Evolutionary conservation across 1,140 invertebrate species (phyloP).

Genomic region (Periplaneta americana): DNA sequence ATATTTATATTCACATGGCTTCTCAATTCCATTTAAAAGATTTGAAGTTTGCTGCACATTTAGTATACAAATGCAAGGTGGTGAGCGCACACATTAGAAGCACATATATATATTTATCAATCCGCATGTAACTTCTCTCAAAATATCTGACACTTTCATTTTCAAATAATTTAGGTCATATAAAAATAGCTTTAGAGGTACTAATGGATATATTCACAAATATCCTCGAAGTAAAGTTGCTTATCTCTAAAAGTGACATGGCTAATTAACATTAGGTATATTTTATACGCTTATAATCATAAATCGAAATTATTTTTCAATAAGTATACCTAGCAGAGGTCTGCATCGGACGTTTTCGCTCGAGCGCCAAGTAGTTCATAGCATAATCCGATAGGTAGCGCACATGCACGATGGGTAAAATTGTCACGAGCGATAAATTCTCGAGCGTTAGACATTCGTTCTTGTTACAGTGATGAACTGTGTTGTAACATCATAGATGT

Average conservation of each 20-base stretch:
- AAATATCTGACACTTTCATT: background rate
- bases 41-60: slow-evolving; percentile 5
- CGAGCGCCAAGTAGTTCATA: too few relatives aligned
- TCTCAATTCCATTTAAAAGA: slow-evolving; percentile 8
- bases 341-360: too few relatives aligned
- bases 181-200: background rate
- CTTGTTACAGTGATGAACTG: too few relatives aligned
- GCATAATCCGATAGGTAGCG: too few relatives aligned
- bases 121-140: background rate
- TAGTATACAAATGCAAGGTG: slow-evolving; percentile 10
- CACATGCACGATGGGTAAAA: too few relatives aligned
- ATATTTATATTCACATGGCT: slow-evolving; percentile 10
- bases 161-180: background rate
- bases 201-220: background rate
- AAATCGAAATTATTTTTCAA: background rate
- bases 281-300: background rate
- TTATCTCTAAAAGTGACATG: background rate
- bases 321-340: background rate
- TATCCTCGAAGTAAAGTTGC: background rate
- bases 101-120: slow-evolving; percentile 1
- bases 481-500: too few relatives aligned
- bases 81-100: slow-evolving; percentile 5
- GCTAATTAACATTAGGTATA: background rate
- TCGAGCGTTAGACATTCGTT: too few relatives aligned
- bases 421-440: too few relatives aligned